phyloP scores from a whole-genome alignment of 2,113 vertebrate genomes.

The Alligator mississippiensis region DNA sequence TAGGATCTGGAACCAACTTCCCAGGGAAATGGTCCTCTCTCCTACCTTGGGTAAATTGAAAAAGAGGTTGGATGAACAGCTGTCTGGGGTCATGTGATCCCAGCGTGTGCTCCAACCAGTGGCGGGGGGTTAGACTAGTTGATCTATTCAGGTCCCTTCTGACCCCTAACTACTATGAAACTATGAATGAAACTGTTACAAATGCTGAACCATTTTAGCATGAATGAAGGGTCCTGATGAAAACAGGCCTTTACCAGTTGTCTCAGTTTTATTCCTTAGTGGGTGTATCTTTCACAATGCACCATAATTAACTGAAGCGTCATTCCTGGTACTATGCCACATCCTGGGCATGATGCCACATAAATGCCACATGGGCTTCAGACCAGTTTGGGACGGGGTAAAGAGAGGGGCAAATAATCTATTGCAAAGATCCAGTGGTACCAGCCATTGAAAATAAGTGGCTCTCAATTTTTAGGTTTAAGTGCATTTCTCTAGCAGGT shows the following conservation, averaged over 20 bases:
- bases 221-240: background rate
- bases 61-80: too few species aligned
- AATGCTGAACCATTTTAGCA: slow-evolving; percentile 45
- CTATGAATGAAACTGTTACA: background rate
- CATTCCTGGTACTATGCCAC: background rate
- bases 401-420: background rate
- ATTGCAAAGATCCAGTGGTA: background rate
- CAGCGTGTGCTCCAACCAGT: too few species aligned
- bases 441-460: background rate
- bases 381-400: background rate
- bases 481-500: background rate
- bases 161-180: too few species aligned
- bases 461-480: background rate
- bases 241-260: slow-evolving; percentile 20
- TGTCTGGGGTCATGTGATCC: too few species aligned
- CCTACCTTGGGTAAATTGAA: too few species aligned
- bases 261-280: background rate
- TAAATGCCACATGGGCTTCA: background rate
- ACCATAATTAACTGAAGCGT: background rate
- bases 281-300: background rate
- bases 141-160: too few species aligned
- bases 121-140: too few species aligned
- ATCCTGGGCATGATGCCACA: background rate
- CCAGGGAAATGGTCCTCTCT: too few species aligned
- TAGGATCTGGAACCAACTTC: too few species aligned